Base-by-base conservation (phyloP, 2,888 invertebrate genomes). In the Pherbina coryleti region DNA sequence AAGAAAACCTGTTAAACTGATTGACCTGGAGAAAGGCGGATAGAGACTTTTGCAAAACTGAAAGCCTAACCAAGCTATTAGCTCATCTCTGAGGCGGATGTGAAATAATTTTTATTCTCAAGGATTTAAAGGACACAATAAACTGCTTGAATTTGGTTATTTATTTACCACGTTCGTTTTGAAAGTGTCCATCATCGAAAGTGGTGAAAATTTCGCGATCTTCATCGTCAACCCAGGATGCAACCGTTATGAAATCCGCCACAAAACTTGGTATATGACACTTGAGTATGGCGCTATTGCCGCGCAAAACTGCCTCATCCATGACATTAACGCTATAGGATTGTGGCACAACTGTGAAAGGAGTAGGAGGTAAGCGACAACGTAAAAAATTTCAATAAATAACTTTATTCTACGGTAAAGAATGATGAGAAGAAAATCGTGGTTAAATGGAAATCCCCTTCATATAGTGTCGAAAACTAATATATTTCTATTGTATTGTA, bases 261-360 rank as follows among this genome's bases (percentile, higher is more conserved):
- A 97, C 96, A 91, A 97, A 97, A 91, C 96, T 96, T 85, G 97
- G 96, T 90, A 97, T 96, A 91, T 96, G 96, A 92, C 97, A 97
- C 93, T 97, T 96, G 89, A 97, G 92, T 90, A 97, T 95, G 86
- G 96, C 97, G 85, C 96, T 94, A 91, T 97, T 97, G 86, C 96
- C 96, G 89, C 94, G 93, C 85, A 97, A 92, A 84, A 97, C 96
- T 91, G 96, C 96, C 91, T 97, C 96, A 90, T 96, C 96, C 95
- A 96, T 95, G 87, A 97, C 94, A 92, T 96, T 96, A 86, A 96
- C 95, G 88, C 94, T 94, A 91, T 96, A 97, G 84, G 93, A 93
- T 93, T 97, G 97, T 87, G 95, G 94, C 87, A 97, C 96, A 91
- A 96, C 97, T 97, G 94, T 90, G 79, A 28, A 66, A 66, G 64